Conservation (phyloP, 2,797 vertebrate species). For the Fistularia commersonii region DNA sequence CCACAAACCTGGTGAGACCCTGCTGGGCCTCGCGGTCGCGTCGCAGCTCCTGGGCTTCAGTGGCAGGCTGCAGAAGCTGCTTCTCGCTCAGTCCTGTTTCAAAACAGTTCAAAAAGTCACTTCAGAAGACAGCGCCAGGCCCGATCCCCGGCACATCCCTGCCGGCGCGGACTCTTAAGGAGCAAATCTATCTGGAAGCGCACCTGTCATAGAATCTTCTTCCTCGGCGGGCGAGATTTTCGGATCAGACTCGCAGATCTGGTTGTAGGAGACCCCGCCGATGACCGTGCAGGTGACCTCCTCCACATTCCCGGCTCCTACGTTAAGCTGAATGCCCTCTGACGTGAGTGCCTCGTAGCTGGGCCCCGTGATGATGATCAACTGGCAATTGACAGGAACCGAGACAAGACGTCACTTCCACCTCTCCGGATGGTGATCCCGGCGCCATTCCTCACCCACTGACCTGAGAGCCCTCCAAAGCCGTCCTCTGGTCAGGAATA, state of each 20-base stretch:
- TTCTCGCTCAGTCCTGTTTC: slow-evolving; percentile 60
- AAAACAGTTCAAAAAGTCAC: no score
- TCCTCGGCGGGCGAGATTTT: slow-evolving; percentile 46
- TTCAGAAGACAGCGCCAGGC: not conserved
- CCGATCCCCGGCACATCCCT: not conserved
- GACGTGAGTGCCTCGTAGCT: slow-evolving; percentile 83
- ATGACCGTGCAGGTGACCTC: slow-evolving; percentile 82
- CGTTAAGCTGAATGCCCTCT: slow-evolving; percentile 85
- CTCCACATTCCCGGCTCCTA: slow-evolving; percentile 71
- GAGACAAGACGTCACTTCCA: not conserved
- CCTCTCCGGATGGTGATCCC: no score
- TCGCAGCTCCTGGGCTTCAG: slow-evolving; percentile 61
- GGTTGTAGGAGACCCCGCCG: slow-evolving; percentile 79
- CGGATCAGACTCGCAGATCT: slow-evolving; percentile 68
- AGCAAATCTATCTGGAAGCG: not conserved
- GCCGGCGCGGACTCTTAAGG: no score
- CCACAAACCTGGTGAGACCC: slow-evolving; percentile 60
- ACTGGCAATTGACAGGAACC: slow-evolving; percentile 40
- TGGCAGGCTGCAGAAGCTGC: slow-evolving; percentile 60
- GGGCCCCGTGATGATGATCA: slow-evolving; percentile 88
- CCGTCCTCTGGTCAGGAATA: slow-evolving; percentile 71
- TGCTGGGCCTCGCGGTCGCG: slow-evolving; percentile 53
- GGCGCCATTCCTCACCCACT: not conserved
- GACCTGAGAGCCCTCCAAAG: slow-evolving; percentile 84
- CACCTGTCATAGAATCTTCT: slow-evolving; percentile 75